A percentile compares a stretch with the other conserved stretches of the same genome.
Conservation (phyloP, 2,113 vertebrate species). For the Elephantulus edwardii region DNA sequence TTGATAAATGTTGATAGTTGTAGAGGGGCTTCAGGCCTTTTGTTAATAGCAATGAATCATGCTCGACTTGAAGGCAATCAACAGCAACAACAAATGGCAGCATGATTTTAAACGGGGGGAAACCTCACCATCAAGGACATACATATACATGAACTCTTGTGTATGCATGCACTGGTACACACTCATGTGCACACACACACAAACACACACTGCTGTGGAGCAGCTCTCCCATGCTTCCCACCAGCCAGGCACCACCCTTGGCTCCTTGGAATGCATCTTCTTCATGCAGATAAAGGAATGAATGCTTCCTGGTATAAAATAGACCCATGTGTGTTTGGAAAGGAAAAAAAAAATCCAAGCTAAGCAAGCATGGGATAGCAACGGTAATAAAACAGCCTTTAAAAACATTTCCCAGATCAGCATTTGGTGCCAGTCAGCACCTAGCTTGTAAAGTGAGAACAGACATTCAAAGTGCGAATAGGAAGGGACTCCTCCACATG, state of each 20-base stretch:
- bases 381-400: slow-evolving; percentile 8
- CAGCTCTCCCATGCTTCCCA: neutral
- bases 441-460: neutral
- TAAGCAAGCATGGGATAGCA: neutral
- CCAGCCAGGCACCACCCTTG: neutral
- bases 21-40: no score
- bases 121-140: neutral
- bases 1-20: no score
- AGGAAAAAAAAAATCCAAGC: neutral
- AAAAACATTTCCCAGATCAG: slow-evolving; percentile 37
- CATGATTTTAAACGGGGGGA: neutral
- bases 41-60: no score
- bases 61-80: no score
- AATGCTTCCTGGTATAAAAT: neutral
- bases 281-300: slow-evolving; percentile 18
- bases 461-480: neutral
- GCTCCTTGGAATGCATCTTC: neutral
- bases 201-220: neutral
- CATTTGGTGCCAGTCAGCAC: neutral
- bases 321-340: neutral
- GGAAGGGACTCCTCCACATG: neutral
- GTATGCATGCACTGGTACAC: accelerated
- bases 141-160: neutral
- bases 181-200: neutral
- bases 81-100: no score